phyloP scores from a whole-genome alignment of 1,140 invertebrate genomes.

The Bombus huntii region DNA sequence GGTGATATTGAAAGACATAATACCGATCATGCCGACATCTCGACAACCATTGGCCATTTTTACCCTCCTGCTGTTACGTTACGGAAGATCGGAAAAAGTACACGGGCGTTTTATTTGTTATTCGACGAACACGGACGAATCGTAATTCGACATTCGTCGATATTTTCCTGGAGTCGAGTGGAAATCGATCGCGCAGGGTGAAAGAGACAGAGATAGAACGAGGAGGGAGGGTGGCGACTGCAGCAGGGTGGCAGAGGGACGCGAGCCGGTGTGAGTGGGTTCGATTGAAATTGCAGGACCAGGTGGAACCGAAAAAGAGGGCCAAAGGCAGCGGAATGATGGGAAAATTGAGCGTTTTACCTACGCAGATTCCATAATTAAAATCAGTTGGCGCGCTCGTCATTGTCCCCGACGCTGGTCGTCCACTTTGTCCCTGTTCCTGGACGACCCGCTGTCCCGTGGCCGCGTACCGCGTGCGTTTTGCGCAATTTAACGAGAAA shows the following conservation, averaged over 20 bases:
- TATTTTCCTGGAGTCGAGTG: conserved; percentile 63
- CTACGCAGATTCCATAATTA: conserved; percentile 72
- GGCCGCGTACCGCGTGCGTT: conserved; percentile 58
- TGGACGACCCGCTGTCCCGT: conserved; percentile 39
- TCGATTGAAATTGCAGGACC: conserved; percentile 47
- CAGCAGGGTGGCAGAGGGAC: conserved; percentile 38
- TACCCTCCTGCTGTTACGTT: background rate
- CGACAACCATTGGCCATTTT: background rate
- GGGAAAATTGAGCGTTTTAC: conserved; percentile 63
- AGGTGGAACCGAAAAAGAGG: conserved; percentile 16
- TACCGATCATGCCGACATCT: background rate
- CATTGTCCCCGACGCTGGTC: conserved; percentile 53
- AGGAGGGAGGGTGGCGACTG: background rate
- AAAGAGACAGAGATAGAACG: background rate
- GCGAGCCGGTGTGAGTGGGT: conserved; percentile 17
- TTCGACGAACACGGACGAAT: conserved; percentile 6
- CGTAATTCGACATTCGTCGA: conserved; percentile 60
- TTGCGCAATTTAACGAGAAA: conserved; percentile 79
- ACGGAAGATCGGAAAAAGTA: background rate
- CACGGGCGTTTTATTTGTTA: conserved; percentile 30
- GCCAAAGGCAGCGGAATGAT: conserved; percentile 22
- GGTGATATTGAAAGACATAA: background rate
- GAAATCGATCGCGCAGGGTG: conserved; percentile 57
- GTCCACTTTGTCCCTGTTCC: conserved; percentile 43
- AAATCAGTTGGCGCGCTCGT: conserved; percentile 69